Conservation (phyloP, 2,888 invertebrate genomes). For the Eupithecia pulchellata region DNA sequence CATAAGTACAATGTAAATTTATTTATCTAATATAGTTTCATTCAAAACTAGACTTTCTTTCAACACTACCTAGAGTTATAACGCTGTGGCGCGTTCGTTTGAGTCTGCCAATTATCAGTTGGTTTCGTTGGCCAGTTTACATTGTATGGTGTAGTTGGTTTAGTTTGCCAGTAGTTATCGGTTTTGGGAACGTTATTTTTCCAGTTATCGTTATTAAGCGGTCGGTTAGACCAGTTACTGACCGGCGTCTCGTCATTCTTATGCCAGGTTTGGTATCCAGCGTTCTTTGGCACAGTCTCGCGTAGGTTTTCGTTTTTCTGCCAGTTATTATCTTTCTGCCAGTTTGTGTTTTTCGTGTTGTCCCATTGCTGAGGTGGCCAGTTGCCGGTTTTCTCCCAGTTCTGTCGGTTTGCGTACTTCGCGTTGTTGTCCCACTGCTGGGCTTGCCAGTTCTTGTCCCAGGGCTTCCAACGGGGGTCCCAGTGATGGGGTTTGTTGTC, state of each 20-base stretch:
- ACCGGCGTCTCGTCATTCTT: conserved; percentile 44
- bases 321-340: conserved; percentile 26
- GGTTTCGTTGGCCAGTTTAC: conserved; percentile 36
- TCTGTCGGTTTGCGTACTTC: conserved; percentile 36
- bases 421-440: conserved; percentile 51
- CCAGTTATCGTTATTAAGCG: not conserved
- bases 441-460: conserved; percentile 59
- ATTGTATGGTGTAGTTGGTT: conserved; percentile 14
- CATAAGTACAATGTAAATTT: conserved; percentile 32
- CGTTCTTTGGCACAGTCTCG: not conserved
- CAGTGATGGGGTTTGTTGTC: conserved; percentile 33
- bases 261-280: conserved; percentile 44
- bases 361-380: not conserved
- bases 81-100: conserved; percentile 7
- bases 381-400: conserved; percentile 35
- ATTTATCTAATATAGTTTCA: conserved; percentile 28
- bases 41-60: conserved; percentile 12
- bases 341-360: conserved; percentile 7
- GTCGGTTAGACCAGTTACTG: conserved; percentile 23
- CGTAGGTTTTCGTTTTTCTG: conserved; percentile 13
- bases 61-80: not conserved
- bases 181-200: not conserved
- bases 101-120: conserved; percentile 24
- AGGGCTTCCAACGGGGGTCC: conserved; percentile 63
- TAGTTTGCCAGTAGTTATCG: conserved; percentile 14